Base-by-base conservation (phyloP, 2,113 vertebrate genomes). In the Syngnathoides biaculeatus region DNA sequence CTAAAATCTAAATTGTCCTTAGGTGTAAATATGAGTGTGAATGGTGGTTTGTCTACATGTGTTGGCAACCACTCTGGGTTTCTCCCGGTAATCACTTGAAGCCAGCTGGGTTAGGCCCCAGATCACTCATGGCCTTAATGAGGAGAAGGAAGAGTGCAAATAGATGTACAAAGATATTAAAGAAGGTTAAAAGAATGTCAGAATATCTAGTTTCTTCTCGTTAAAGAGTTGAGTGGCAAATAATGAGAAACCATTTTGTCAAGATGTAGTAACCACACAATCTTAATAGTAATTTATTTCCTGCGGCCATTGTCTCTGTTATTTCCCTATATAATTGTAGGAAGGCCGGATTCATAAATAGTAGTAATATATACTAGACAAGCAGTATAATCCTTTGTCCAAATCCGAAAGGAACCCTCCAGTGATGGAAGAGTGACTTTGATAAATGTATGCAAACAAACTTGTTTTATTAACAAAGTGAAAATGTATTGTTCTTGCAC, bases 401-500 rank as follows among this genome's bases (percentile, higher is more conserved):
- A 47, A 47, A 47, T 47, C 15, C 13, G 17, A 19, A 19, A 19
- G 45, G 15, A 15, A 15, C n/a, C 22, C 20, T 22, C 9, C 48
- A 22, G 48, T n/a, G 48, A 50, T 52, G 13, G n/a, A 52, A n/a
- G 8, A 13, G 14, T 55, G 4, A 26, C 12, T 26, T 13, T 43
- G 42, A 43, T 13, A 43, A 10, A 55, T 24, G 11, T 5, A 14
- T 55, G 24, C 22, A 52, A 10, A n/a, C 3, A 52, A 52, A 2
- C 9, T 12, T 43, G 20, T 62, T 65, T 24, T 14, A 20, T 9
- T 11, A 61, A 38, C 53, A 43, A 48, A 8, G 8, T 58, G 7
- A 64, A 19, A 64, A 43, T 63, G n/a, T 62, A 58, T 67, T 71
- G 42, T 67, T 59, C 59, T 55, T 12, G 7, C 11, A 58, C 20